These are phyloP conservation scores for Scaptomyza flava DNA, from an alignment of 2,888 invertebrate genomes.

Conservation along the genomic window DNA sequence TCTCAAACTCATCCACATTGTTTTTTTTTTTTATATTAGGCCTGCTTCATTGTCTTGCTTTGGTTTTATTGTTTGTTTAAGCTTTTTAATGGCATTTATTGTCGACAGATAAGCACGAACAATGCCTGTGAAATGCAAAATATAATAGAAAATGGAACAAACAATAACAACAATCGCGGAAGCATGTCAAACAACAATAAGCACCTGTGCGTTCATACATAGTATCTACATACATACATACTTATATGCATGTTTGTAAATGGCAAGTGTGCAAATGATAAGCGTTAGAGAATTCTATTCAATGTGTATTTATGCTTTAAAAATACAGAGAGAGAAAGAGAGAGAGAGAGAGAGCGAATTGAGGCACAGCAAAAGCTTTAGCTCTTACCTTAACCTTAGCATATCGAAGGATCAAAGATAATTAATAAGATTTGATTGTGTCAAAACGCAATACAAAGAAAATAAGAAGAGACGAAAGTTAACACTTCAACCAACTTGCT, in stretches of 20 bases:
- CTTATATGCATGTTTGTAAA: neutral
- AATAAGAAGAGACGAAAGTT: too few relatives aligned
- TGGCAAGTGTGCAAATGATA: conserved; percentile 32
- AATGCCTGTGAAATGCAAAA: conserved; percentile 48
- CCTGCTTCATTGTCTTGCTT: conserved; percentile 46
- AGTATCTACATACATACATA: neutral
- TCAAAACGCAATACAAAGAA: too few relatives aligned
- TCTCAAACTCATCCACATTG: neutral
- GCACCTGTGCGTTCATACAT: conserved; percentile 51
- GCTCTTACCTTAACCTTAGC: too few relatives aligned
- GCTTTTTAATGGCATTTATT: conserved; percentile 72
- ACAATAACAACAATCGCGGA: conserved; percentile 15
- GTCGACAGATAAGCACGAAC: conserved; percentile 62
- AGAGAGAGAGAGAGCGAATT: too few relatives aligned
- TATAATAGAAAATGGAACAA: conserved; percentile 20
- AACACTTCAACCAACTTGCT: too few relatives aligned
- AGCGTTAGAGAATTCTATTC: conserved; percentile 11
- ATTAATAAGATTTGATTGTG: too few relatives aligned
- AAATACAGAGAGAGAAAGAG: too few relatives aligned
- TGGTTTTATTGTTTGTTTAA: conserved; percentile 38
- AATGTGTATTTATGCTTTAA: conserved; percentile 13
- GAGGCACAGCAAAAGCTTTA: too few relatives aligned
- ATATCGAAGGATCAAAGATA: too few relatives aligned
- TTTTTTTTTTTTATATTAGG: neutral
- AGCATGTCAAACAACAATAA: conserved; percentile 45